phyloP scores from a whole-genome alignment of 2,113 vertebrate genomes.

The Tachysurus vachellii region DNA sequence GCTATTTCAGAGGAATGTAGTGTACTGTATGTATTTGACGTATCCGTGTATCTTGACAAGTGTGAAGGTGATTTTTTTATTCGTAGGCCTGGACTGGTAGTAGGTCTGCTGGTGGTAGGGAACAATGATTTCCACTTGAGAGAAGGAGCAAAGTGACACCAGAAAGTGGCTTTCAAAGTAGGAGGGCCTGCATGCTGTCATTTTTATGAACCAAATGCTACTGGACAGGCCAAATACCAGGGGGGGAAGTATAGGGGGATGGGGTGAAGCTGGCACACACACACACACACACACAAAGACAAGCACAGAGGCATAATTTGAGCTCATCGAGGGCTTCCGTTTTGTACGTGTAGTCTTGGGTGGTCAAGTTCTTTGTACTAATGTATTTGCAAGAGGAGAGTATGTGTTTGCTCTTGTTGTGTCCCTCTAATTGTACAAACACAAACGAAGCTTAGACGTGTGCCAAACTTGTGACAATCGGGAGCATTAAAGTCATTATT shows the following conservation, averaged over 20 bases:
- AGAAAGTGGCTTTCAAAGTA: constrained; percentile 69
- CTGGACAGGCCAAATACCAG: constrained; percentile 73
- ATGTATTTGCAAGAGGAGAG: constrained; percentile 43
- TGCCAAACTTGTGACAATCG: constrained; percentile 72
- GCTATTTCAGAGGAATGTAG: not conserved
- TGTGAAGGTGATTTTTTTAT: constrained; percentile 11
- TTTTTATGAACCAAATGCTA: constrained; percentile 72
- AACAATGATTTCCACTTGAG: constrained; percentile 73
- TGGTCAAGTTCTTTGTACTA: constrained; percentile 62
- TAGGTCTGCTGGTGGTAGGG: constrained; percentile 65
- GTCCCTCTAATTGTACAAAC: constrained; percentile 66
- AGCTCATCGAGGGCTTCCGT: constrained; percentile 66
- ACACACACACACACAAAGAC: constrained; percentile 56
- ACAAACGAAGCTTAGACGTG: constrained; percentile 58
- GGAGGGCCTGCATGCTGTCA: constrained; percentile 71
- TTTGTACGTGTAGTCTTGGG: constrained; percentile 71
- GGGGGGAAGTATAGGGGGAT: constrained; percentile 27
- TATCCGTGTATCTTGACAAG: not conserved
- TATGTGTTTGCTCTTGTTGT: constrained; percentile 17
- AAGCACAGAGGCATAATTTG: constrained; percentile 69
- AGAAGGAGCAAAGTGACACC: constrained; percentile 69
- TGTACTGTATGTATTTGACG: not conserved
- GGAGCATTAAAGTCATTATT: constrained; percentile 65
- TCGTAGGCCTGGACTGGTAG: constrained; percentile 52
- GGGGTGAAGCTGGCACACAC: constrained; percentile 8